Percentiles rank a stretch among this genome's conserved stretches.
phyloP scores from a whole-genome alignment of 2,113 vertebrate species.

The Pseudopipra pipra region DNA sequence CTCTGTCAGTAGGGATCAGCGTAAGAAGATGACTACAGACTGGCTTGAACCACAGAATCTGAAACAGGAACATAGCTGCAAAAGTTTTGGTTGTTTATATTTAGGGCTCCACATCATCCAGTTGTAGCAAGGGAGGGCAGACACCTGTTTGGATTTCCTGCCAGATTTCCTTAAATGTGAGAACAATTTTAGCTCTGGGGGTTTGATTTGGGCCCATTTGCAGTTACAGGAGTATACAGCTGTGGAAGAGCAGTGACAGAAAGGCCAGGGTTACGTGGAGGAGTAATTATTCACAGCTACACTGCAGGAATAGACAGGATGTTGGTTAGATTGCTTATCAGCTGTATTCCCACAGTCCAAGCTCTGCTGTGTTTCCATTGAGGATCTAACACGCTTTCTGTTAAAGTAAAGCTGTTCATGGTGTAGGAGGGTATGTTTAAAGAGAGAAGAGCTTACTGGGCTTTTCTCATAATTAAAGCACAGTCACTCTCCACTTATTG shows the following conservation, averaged over 20 bases:
- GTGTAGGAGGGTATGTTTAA: not conserved
- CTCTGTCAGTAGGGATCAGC: not conserved
- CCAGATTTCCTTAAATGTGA: not conserved
- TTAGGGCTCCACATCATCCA: not conserved
- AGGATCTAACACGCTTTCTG: not conserved
- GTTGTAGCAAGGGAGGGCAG: not conserved
- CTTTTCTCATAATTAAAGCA: not conserved
- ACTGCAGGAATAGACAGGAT: not conserved
- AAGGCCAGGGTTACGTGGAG: not conserved
- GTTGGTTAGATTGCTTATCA: conserved; percentile 46
- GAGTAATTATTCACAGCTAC: conserved; percentile 5
- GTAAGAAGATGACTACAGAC: not conserved
- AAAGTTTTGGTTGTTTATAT: not conserved
- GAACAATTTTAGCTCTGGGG: not conserved
- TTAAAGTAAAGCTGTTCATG: not conserved
- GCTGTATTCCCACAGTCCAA: conserved; percentile 3
- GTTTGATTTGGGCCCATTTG: not conserved
- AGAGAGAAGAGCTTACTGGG: not conserved
- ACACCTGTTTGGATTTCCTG: conserved; percentile 44
- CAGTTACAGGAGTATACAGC: not conserved
- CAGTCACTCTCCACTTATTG: not conserved
- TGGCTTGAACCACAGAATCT: not conserved
- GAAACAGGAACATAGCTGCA: not conserved
- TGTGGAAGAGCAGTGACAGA: not conserved
- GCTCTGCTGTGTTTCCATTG: not conserved